Evolutionary conservation across 1,140 invertebrate genomes (phyloP), one percentile per base, ranked within the genome.

Genomic region (Drosophila ohnishii): DNA sequence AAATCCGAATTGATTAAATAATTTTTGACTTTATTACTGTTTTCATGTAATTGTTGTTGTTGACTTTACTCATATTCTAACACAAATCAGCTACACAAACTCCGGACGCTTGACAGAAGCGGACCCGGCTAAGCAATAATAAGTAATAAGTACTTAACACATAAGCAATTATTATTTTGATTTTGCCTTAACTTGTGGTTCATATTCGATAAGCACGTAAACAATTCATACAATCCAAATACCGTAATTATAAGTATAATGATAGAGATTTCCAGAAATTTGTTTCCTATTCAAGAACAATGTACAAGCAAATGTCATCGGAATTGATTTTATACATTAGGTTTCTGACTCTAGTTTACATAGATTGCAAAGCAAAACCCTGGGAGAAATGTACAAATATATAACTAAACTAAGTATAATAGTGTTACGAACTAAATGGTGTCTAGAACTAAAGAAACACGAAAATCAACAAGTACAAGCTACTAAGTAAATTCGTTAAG

Each of bases 61-160:
- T 77, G 64, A 16, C 75, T 72, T 72, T 74, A 75, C 22, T 80
- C 77, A 78, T 81, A 76, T 35, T 58, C 74, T 83, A 88, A 83
- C 84, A 83, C 66, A 88, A 88, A 80, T 80, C 77, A 78, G 77
- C 80, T 87, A 88, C 73, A 83, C 56, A 88, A 87, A 70, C 45
- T 60, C 58, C 61, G 79, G 69, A 48, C 62, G 58, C 42, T 13
- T 19, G 37, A 44, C 28, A 34, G 9, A 55, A 50, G 40, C 47
- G 50, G 47, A 37, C 48, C 83, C 83, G 59, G 69, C 65, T 71
- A 87, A 87, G 84, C 84, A 58, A 83, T 53, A 57, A 44, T 53
- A 57, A 44, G 55, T 87, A 87, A 59, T 87, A 87, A 59, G 67
- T 71, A 71, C 83, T 75, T 80, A 83, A 80, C 60, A 83, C 72